phyloP scores from a whole-genome alignment of 2,797 vertebrate genomes.

The Mormyrus proboscirostris region DNA sequence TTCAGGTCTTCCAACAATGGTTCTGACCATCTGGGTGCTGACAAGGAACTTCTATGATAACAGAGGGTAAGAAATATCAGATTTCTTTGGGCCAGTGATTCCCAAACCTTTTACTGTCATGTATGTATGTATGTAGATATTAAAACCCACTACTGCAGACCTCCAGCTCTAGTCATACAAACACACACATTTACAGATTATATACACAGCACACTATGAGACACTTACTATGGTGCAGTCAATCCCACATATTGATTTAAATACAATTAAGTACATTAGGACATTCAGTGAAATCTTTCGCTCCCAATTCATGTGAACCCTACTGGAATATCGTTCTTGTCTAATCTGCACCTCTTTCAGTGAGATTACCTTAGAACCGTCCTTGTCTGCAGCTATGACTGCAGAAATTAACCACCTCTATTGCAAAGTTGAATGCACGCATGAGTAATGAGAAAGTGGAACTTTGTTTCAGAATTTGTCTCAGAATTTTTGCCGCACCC shows the following conservation, averaged over 20 bases:
- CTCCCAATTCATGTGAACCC: background rate
- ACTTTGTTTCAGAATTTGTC: background rate
- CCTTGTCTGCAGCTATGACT: background rate
- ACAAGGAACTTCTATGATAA: conserved; percentile 14
- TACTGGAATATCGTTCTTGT: background rate
- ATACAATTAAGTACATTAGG: background rate
- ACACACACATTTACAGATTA: background rate
- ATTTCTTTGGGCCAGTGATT: background rate
- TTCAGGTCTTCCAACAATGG: conserved; percentile 1
- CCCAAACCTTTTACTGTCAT: background rate
- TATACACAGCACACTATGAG: background rate
- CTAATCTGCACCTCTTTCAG: background rate
- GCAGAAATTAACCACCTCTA: background rate
- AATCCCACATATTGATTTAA: background rate
- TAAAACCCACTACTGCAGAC: background rate
- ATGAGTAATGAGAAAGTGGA: background rate
- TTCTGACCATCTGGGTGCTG: conserved; percentile 17
- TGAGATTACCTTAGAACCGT: background rate
- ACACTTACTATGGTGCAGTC: background rate
- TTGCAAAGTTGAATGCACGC: background rate
- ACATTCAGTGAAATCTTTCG: background rate
- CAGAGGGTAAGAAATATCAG: background rate
- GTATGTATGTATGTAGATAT: background rate
- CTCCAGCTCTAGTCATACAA: background rate
- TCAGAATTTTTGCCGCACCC: background rate